Conservation (phyloP, 2,113 vertebrate genomes). For the Illadopsis cleaveri region DNA sequence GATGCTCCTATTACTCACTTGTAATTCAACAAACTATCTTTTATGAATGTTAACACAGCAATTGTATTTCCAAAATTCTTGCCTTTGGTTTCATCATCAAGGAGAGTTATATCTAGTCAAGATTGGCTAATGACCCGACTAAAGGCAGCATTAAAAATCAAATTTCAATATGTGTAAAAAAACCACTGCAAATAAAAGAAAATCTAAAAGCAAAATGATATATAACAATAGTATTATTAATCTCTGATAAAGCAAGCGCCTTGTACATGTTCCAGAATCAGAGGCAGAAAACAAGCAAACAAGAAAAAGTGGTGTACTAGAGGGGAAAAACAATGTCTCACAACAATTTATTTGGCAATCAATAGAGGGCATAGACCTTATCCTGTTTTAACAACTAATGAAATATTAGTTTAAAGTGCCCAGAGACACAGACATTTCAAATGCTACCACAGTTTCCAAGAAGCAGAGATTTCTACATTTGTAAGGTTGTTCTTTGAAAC, state of each 20-base stretch:
- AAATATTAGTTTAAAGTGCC: constrained; percentile 11
- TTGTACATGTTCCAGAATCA: background rate
- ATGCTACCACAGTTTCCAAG: background rate
- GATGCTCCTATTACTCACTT: constrained; percentile 38
- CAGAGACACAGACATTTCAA: background rate
- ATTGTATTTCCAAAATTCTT: constrained; percentile 34
- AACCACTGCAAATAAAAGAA: background rate
- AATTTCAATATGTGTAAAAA: background rate
- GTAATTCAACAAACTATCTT: constrained; percentile 13
- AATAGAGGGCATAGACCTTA: constrained; percentile 9
- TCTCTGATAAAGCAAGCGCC: background rate
- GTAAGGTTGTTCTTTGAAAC: background rate
- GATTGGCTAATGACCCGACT: background rate
- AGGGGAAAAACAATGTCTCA: background rate
- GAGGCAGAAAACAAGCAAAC: constrained; percentile 1
- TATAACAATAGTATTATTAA: background rate
- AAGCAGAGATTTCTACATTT: constrained; percentile 11
- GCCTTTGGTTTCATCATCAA: constrained; percentile 50
- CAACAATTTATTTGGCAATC: background rate
- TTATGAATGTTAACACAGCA: constrained; percentile 39
- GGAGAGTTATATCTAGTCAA: constrained; percentile 47
- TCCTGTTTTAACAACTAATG: constrained; percentile 20
- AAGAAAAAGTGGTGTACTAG: background rate
- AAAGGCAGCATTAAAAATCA: constrained; percentile 51
- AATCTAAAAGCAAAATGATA: background rate